These are phyloP conservation scores for Hestina assimilis DNA, from an alignment of 1,140 invertebrate species.

Conservation along the genomic window DNA sequence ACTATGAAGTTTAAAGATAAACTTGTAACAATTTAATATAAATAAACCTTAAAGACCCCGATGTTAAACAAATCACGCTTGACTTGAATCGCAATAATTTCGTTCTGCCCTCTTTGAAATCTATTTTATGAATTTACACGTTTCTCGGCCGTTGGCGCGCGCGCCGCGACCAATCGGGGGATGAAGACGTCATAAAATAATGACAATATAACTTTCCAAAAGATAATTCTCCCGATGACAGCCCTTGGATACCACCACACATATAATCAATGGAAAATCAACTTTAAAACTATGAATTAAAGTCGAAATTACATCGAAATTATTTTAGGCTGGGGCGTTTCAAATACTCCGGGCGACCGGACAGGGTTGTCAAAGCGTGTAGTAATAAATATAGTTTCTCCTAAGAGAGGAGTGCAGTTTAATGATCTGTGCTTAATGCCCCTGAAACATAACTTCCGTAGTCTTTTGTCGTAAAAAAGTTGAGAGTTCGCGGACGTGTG, in stretches of 20 bases:
- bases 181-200: slow-evolving; percentile 73
- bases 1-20: no score
- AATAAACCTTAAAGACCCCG: neutral
- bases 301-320: neutral
- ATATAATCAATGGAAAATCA: neutral
- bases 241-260: slow-evolving; percentile 36
- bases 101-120: slow-evolving; percentile 34
- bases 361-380: slow-evolving; percentile 62
- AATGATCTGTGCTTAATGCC: slow-evolving; percentile 70
- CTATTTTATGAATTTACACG: slow-evolving; percentile 11
- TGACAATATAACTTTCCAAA: slow-evolving; percentile 55
- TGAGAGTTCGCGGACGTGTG: slow-evolving; percentile 35
- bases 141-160: slow-evolving; percentile 40
- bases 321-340: slow-evolving; percentile 27
- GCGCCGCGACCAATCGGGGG: slow-evolving; percentile 51
- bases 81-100: slow-evolving; percentile 32
- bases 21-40: neutral
- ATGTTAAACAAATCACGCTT: slow-evolving; percentile 24
- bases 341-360: slow-evolving; percentile 26
- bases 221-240: slow-evolving; percentile 48
- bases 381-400: slow-evolving; percentile 61
- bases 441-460: slow-evolving; percentile 63
- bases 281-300: neutral
- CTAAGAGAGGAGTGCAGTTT: slow-evolving; percentile 45
- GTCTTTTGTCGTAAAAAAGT: slow-evolving; percentile 67